Evolutionary conservation across 2,113 vertebrate species (phyloP), one percentile per base, ranked within the genome.

Genomic region (Vidua macroura): DNA sequence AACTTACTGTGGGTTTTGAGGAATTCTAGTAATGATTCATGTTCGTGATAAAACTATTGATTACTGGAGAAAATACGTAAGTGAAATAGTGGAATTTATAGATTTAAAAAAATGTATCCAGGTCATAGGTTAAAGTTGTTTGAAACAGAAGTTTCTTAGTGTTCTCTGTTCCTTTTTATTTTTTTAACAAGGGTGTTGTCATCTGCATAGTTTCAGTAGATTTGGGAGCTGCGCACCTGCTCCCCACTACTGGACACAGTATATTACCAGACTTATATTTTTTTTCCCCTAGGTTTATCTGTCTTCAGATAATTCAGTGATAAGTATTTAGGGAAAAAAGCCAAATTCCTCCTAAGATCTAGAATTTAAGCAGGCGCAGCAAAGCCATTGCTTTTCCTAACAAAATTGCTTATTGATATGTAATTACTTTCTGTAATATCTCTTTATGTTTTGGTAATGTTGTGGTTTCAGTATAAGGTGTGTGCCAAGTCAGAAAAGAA

Each of bases 201-300:
- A 11, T 53, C 9, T 53, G 5, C 0, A 0, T 72, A 16, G 35
- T 82, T 83, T 43, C 17, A 28, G 21, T 37, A 25, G 15, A 24
- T 68, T 51, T 82, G 48, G 20, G 52, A 85, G 33, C n/a, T 81
- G 17, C 3, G 0, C 68, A 51, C 37, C 59, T 70, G 30, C 23
- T 66, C 4, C 28, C 23, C 18, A 4, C 67, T 48, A 11, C 28
- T 25, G 30, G 28, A 48, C 39, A 30, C 3, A 13, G 9, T 31
- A 4, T 13, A 2, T 51, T 72, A 44, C 10, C 22, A 25, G 21
- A 9, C 27, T 51, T 4, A 0, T 17, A 1, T 24, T 2, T 75
- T 88, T 88, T 90, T 76, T 22, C 18, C 18, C 27, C 10, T 52
- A 28, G 23, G 5, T 64, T 68, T 59, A 35, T 72, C 16, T 76